A percentile compares a stretch with the other conserved stretches of the same genome.
phyloP scores from a whole-genome alignment of 2,113 vertebrate species.

The Riparia riparia region DNA sequence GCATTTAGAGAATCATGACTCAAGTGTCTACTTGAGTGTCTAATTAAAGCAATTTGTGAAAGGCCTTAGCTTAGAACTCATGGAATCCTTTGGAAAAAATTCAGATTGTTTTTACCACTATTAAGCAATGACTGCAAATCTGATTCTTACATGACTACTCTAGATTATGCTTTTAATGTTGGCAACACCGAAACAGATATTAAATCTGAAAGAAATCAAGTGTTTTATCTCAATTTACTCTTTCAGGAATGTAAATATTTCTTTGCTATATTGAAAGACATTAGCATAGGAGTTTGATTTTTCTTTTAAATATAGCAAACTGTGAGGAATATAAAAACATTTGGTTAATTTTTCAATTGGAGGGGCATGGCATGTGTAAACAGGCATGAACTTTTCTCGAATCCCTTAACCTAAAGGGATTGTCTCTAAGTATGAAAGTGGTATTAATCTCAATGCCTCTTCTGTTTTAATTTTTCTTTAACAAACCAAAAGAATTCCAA shows the following conservation, averaged over 20 bases:
- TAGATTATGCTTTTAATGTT: not conserved
- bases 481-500: not conserved
- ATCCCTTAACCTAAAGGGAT: not conserved
- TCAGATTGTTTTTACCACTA: not conserved
- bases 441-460: not conserved
- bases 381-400: not conserved
- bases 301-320: not conserved
- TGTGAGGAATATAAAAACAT: not conserved
- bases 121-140: not conserved
- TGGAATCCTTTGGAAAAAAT: not conserved
- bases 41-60: constrained; percentile 34
- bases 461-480: not conserved
- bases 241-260: not conserved
- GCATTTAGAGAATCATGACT: not conserved
- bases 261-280: not conserved
- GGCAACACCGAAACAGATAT: not conserved
- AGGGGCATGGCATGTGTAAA: not conserved
- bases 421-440: not conserved
- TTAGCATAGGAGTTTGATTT: not conserved
- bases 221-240: not conserved
- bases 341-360: not conserved
- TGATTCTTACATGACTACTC: not conserved
- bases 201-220: not conserved
- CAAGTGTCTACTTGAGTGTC: not conserved
- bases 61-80: not conserved